phyloP scores from a whole-genome alignment of 2,113 vertebrate species.

The Bubo bubo region DNA sequence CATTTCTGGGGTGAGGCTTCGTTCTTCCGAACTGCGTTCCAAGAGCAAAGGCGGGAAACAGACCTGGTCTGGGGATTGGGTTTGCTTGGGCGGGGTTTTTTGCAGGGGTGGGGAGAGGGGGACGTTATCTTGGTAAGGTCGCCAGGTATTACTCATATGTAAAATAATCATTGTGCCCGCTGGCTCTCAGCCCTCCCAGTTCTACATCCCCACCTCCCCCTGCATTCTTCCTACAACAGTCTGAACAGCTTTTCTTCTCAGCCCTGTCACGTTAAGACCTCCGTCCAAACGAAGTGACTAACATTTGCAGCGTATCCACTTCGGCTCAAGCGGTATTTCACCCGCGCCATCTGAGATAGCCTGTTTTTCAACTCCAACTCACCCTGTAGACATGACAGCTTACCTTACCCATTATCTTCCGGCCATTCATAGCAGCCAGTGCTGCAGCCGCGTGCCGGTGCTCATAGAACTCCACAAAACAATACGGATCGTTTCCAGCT shows the following conservation, averaged over 20 bases:
- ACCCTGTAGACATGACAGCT: conserved; percentile 84
- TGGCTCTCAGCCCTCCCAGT: neutral
- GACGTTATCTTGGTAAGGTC: no score
- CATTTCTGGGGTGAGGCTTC: neutral
- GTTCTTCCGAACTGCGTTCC: neutral
- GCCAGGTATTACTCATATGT: no score
- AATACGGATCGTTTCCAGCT: conserved; percentile 96
- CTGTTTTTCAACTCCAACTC: conserved; percentile 67
- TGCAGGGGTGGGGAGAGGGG: no score
- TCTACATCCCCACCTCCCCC: no score
- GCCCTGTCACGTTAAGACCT: rapidly evolving
- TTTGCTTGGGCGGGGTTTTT: neutral
- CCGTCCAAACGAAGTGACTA: rapidly evolving
- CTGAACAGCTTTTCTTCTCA: neutral
- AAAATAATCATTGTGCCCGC: rapidly evolving
- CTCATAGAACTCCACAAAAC: conserved; percentile 98
- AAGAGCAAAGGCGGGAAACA: neutral
- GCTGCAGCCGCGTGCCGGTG: conserved; percentile 96
- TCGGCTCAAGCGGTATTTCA: rapidly evolving
- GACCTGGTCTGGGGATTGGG: no score
- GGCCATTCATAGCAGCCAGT: conserved; percentile 96
- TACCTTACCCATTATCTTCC: conserved; percentile 99
- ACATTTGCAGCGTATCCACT: neutral
- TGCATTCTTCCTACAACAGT: rapidly evolving
- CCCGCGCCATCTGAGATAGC: neutral